These are phyloP conservation scores for Dolichopus griseipennis DNA, from an alignment of 2,888 invertebrate genomes.

Conservation along the genomic window DNA sequence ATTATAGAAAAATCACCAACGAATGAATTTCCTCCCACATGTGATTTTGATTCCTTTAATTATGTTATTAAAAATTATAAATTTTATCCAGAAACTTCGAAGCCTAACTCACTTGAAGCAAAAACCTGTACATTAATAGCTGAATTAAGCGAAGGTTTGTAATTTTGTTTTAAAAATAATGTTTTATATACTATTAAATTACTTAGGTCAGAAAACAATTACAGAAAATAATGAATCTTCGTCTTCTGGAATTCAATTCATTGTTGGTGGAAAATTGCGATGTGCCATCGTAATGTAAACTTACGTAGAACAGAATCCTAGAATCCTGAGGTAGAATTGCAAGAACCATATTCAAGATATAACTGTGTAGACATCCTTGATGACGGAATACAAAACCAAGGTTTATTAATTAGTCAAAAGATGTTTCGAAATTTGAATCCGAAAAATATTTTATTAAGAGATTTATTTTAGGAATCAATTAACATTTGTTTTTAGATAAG, in stretches of 20 bases:
- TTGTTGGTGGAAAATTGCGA: conserved; percentile 38
- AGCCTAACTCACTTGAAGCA: conserved; percentile 33
- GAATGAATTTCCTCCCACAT: conserved; percentile 30
- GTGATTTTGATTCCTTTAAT: not conserved
- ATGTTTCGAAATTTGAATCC: no score
- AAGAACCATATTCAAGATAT: no score
- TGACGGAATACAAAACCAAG: no score
- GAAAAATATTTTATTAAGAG: no score
- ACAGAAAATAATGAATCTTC: not conserved
- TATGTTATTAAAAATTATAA: conserved; percentile 15
- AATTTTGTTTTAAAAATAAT: no score
- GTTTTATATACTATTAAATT: conserved; percentile 5
- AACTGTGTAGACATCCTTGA: no score
- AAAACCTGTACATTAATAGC: conserved; percentile 33
- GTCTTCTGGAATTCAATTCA: conserved; percentile 30
- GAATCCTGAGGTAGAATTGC: no score
- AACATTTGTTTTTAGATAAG: no score
- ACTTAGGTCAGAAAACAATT: conserved; percentile 14
- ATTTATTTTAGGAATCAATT: no score
- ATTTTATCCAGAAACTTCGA: conserved; percentile 23
- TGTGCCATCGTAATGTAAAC: no score
- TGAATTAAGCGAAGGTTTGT: conserved; percentile 14
- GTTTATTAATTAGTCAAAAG: no score
- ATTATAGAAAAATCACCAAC: conserved; percentile 36
- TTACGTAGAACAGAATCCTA: no score